Evolutionary conservation across 2,797 vertebrate genomes (phyloP).

Genomic region (Mormyrops attenuatus): DNA sequence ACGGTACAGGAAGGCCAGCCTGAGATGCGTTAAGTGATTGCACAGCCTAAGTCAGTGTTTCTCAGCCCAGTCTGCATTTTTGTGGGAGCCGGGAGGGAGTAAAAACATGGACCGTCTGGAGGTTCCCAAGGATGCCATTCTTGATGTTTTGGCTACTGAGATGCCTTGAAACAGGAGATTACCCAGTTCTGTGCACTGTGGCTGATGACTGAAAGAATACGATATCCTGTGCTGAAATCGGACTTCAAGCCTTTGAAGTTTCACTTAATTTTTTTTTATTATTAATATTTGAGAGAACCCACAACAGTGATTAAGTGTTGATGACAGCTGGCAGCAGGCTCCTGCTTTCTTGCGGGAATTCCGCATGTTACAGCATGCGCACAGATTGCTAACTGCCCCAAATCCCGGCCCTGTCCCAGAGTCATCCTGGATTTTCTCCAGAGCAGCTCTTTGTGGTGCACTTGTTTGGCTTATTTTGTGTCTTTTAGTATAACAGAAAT

Average conservation of each 20-base stretch:
- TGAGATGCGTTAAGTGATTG: not conserved
- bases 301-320: not conserved
- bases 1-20: not conserved
- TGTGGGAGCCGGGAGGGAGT: not conserved
- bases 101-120: not conserved
- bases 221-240: not conserved
- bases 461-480: not conserved
- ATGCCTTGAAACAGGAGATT: not conserved
- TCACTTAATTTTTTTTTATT: not conserved
- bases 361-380: not conserved
- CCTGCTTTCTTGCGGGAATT: not conserved
- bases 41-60: not conserved
- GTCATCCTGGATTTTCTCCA: not conserved
- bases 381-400: not conserved
- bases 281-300: not conserved
- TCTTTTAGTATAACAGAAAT: not conserved
- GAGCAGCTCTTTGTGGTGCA: not conserved
- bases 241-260: not conserved
- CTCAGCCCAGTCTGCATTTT: not conserved
- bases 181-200: not conserved
- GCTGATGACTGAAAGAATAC: not conserved
- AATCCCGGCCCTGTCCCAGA: not conserved
- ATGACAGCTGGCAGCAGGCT: not conserved
- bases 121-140: not conserved
- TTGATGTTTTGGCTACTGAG: not conserved